Evolutionary conservation across 2,797 vertebrate species (phyloP).

Genomic region (Urocyon cinereoargenteus): DNA sequence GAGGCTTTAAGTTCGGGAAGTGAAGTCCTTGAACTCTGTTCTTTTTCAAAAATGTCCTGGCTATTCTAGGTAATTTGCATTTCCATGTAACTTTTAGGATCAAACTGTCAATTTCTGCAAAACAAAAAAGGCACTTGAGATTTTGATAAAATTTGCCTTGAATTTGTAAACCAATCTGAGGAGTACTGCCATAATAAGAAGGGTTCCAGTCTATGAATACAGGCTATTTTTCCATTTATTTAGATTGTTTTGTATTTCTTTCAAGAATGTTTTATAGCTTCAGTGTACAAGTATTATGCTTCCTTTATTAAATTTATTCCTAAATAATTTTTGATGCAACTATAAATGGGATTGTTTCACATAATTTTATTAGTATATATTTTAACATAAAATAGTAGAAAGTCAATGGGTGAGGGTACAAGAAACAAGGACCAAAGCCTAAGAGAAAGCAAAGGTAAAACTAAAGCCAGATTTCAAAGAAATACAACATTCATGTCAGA

Average conservation of each 20-base stretch:
- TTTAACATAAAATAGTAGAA: not conserved
- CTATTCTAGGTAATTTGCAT: not conserved
- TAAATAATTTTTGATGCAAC: not conserved
- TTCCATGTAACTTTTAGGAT: not conserved
- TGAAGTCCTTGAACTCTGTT: not conserved
- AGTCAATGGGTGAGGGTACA: not conserved
- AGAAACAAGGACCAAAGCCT: not conserved
- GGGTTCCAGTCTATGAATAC: not conserved
- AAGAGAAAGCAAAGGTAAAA: slow-evolving; percentile 10
- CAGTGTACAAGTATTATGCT: not conserved
- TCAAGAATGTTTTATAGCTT: not conserved
- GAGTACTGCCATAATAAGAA: not conserved
- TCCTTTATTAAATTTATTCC: not conserved
- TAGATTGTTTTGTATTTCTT: not conserved
- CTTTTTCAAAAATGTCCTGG: not conserved
- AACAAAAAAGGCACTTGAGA: not conserved
- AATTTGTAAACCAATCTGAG: not conserved
- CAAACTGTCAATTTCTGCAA: not conserved
- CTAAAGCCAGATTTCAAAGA: not conserved
- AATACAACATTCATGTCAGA: not conserved
- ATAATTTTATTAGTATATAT: not conserved
- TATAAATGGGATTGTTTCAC: not conserved
- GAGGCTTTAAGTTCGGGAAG: not conserved
- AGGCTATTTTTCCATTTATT: not conserved
- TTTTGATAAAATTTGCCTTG: not conserved